A percentile compares a stretch with the other conserved stretches of the same genome.
These are phyloP conservation scores for Anarhynchus alexandrinus DNA, from an alignment of 2,113 vertebrate genomes.

Conservation along the genomic window DNA sequence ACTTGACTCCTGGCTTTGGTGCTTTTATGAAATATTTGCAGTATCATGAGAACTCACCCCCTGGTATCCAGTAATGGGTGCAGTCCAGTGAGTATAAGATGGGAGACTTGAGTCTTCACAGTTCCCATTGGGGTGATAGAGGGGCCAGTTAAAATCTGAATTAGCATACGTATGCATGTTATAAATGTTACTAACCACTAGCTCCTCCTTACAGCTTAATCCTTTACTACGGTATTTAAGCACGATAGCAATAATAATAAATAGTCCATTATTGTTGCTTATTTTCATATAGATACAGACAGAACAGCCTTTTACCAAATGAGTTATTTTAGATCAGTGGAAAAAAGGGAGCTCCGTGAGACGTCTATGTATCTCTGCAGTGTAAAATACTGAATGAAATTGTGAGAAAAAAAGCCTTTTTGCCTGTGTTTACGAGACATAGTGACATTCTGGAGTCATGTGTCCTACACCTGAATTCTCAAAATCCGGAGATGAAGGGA, in stretches of 20 bases:
- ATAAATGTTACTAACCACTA: neutral
- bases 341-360: neutral
- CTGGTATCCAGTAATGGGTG: neutral
- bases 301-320: neutral
- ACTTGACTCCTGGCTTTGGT: neutral
- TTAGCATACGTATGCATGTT: fast-evolving
- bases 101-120: neutral
- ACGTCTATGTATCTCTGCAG: fast-evolving
- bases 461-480: neutral
- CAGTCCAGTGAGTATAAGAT: neutral
- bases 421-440: neutral
- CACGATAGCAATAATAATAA: neutral
- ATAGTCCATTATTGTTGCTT: neutral
- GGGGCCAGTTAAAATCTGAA: neutral
- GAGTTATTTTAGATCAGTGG: neutral
- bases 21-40: neutral
- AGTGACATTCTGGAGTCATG: neutral
- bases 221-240: neutral
- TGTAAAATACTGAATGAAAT: neutral
- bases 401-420: neutral
- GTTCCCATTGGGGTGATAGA: neutral
- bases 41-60: neutral
- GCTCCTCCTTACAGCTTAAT: neutral
- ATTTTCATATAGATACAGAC: neutral
- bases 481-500: neutral